A percentile compares a stretch with the other conserved stretches of the same genome.
Conservation (phyloP, 92 coral and sea anemone species). For the Virgularia gustaviana region DNA sequence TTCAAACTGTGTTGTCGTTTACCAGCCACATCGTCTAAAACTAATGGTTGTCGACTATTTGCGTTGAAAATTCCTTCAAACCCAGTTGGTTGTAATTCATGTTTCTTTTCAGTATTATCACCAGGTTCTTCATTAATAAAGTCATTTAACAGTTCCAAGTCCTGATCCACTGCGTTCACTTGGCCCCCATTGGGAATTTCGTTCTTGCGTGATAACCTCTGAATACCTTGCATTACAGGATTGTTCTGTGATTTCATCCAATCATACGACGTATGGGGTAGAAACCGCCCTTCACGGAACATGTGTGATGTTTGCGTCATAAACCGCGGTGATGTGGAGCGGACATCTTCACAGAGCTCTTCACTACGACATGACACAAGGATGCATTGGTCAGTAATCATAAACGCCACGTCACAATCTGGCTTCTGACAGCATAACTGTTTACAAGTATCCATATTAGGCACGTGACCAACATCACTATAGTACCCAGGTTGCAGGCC, state of each 20-base stretch:
- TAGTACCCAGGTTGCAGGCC: slow-evolving; percentile 83
- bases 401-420: slow-evolving; percentile 72
- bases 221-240: background rate
- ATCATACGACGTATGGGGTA: background rate
- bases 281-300: slow-evolving; percentile 9
- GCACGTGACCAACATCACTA: slow-evolving; percentile 53
- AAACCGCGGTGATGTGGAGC: slow-evolving; percentile 22
- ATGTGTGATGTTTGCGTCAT: slow-evolving; percentile 41
- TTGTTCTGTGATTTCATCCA: background rate
- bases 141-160: slow-evolving; percentile 1
- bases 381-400: slow-evolving; percentile 61
- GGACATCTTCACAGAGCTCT: slow-evolving; percentile 15
- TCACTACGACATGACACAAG: slow-evolving; percentile 61
- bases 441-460: slow-evolving; percentile 54
- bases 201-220: background rate
- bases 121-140: background rate
- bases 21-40: slow-evolving; percentile 5
- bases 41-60: slow-evolving; percentile 1
- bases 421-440: slow-evolving; percentile 57
- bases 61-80: background rate
- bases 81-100: background rate
- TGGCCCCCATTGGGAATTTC: background rate
- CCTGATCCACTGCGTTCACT: background rate
- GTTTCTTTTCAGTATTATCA: background rate
- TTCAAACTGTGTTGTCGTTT: slow-evolving; percentile 1